Evolutionary conservation across 1,140 invertebrate species (phyloP), one percentile per base, ranked within the genome.

Genomic region (Daktulosphaira vitifoliae): DNA sequence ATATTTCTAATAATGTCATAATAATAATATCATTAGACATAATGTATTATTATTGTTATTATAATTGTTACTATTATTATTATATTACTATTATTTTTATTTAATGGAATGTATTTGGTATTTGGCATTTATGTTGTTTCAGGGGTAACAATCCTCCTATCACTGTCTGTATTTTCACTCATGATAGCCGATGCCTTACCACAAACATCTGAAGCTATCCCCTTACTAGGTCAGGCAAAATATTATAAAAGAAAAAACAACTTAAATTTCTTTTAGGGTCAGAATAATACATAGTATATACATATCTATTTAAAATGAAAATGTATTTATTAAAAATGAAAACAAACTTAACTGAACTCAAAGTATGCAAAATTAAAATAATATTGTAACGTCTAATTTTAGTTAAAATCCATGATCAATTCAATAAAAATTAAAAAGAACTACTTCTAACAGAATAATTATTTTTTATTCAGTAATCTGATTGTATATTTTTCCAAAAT

Each of bases 61-160:
- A 15, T 59, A 26, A 46, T 54, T 56, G 15, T 56, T 56, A 42
- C 39, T 25, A 42, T 56, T 56, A 16, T 56, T 56, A 44, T 25
- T 23, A 53, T 56, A 25, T 42, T 42, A 22, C n/a, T 37, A 39
- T 42, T 56, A 56, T 62, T 62, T 44, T 62, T 62, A 62, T 62
- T 62, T 46, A 62, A 62, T 46, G 42, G 54, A 62, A 62, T 62
- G 54, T 62, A n/a, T n/a, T 23, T 62, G 54, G 54, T 62, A 39
- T 56, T 56, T 62, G 54, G 54, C 54, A 62, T 62, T 66, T 44
- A 59, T 66, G 53, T 56, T 73, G 70, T 76, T 79, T 65, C 77
- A 85, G 84, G 84, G 73, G 84, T 87, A 67, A 87, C 84, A 72
- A 85, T 87, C 73, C 78, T 88, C 59, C 81, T 88, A 68, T 85